Evolutionary conservation across 2,797 vertebrate genomes (phyloP), one percentile per base, ranked within the genome.

Genomic region (Pachyuromys duprasi): DNA sequence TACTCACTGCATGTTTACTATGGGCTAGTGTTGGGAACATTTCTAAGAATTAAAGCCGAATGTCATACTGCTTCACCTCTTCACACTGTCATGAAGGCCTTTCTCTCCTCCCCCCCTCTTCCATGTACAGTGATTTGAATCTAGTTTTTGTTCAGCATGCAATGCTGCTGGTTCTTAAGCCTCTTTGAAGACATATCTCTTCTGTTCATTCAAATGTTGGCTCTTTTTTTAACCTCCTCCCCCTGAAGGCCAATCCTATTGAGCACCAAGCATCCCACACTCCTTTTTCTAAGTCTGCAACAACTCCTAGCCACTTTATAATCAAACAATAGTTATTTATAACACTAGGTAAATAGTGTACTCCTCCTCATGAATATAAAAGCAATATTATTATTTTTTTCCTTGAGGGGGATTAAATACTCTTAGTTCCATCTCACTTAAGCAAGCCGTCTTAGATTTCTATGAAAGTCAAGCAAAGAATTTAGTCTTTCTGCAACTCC

Each of bases 401-500:
- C 33, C 79, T 62, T 79, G 5, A n/a, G 26, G 62, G 53, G 55
- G 22, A 81, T 87, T 57, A 39, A 80, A 80, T 6, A 94, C 17
- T 0, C 75, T 87, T 57, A 78, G 49, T 8, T 90, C 11, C 17
- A 83, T 79, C 36, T 93, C 39, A 83, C 63, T 89, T 83, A 72
- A 53, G 22, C 20, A 63, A 39, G 31, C 60, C n/a, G 36, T 93
- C n/a, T 62, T 80, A 42, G 45, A 70, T 69, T 84, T 87, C 15
- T 89, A 83, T 15, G 20, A 5, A 83, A 78, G 24, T 49, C 36
- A 94, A 79, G 45, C 36, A 60, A 78, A 36, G 53, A 79, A 26
- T 87, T 87, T 84, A 70, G 75, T 79, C 79, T 89, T 78, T 75
- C 81, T 89, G 94, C 8, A 24, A 11, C 53, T 95, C 75, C 28